Conservation (phyloP, 2,797 vertebrate species). For the Limnodromus scolopaceus region DNA sequence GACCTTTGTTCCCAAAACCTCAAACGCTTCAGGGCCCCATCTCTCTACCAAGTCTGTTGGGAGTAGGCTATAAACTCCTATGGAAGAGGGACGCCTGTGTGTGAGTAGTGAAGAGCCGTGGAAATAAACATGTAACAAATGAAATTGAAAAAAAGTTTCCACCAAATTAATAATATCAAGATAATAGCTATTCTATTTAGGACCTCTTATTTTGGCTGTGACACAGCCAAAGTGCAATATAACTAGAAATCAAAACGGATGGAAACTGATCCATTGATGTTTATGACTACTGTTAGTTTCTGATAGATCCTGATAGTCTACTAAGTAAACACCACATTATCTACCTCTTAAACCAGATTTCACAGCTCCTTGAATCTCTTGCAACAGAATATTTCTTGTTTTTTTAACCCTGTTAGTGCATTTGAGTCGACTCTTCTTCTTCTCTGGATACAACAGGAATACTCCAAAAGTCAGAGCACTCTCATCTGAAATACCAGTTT, state of each 20-base stretch:
- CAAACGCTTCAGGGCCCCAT: background rate
- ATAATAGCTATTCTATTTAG: background rate
- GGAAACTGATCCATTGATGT: background rate
- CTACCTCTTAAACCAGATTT: constrained; percentile 44
- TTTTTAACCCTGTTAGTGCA: background rate
- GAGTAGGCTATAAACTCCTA: fast-evolving
- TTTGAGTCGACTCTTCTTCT: background rate
- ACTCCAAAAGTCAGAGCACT: background rate
- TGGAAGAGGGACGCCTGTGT: background rate
- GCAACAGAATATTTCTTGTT: constrained; percentile 17
- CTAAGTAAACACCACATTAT: background rate
- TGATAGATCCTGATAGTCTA: background rate
- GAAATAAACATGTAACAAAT: background rate
- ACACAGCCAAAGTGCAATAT: background rate
- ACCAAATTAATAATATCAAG: background rate
- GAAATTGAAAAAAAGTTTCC: background rate
- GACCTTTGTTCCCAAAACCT: background rate
- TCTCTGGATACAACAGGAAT: background rate
- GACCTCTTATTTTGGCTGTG: background rate
- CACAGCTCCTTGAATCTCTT: constrained; percentile 42
- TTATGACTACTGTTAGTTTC: constrained; percentile 1
- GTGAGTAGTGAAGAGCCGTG: background rate
- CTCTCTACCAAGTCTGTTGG: background rate
- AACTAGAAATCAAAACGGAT: constrained; percentile 5
- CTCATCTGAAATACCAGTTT: background rate